Percentiles rank a stretch among this genome's conserved stretches.
phyloP scores from a whole-genome alignment of 2,888 invertebrate genomes.

The Tipula lateralis region DNA sequence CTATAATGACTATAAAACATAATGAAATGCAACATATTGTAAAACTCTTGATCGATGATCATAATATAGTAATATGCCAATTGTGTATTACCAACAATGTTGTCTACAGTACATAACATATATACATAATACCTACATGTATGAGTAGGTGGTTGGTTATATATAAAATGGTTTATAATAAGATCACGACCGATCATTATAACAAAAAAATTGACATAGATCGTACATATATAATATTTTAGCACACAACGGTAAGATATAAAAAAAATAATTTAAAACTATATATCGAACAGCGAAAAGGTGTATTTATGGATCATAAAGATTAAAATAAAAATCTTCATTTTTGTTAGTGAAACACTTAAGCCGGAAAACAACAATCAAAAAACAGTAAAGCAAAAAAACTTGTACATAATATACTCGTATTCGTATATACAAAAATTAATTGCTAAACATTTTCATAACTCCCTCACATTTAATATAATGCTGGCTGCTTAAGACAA shows the following conservation, averaged over 20 bases:
- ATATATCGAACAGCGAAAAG: background rate
- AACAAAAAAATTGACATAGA: background rate
- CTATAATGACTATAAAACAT: background rate
- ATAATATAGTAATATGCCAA: background rate
- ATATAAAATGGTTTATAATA: background rate
- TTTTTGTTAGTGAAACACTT: background rate
- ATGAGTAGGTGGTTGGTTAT: background rate
- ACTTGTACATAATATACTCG: background rate
- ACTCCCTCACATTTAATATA: background rate
- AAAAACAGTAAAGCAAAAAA: background rate
- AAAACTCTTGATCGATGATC: background rate
- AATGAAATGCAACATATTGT: constrained; percentile 3
- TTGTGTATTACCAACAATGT: background rate
- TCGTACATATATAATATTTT: background rate
- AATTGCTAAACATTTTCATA: background rate
- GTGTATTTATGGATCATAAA: background rate
- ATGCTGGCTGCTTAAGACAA: background rate
- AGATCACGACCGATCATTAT: background rate
- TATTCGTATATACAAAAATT: background rate
- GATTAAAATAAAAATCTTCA: background rate
- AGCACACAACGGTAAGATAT: background rate
- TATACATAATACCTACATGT: too few species aligned
- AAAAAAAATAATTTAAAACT: background rate
- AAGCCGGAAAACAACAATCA: background rate
- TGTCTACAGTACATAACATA: background rate